Evolutionary conservation across 2,888 invertebrate species (phyloP), one percentile per base, ranked within the genome.

Genomic region (Philereme vetulata): DNA sequence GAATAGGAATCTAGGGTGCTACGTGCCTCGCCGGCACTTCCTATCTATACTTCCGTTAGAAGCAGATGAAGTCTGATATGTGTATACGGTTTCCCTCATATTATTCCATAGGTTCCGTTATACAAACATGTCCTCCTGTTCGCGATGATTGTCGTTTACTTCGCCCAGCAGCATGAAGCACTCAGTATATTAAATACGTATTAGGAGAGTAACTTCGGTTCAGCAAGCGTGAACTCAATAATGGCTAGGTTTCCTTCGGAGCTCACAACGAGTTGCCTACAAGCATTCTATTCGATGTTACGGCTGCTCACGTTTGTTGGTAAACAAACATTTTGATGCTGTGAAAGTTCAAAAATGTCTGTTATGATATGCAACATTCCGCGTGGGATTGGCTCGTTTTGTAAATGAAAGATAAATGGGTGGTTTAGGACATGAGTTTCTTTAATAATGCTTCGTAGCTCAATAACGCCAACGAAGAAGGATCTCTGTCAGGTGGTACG

Each of bases 1-100:
- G 88, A 88, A 89, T 86, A 84, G 83, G 87, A 88, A 89, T 88
- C 85, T 79, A 75, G 78, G 78, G 80, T 77, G 76, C 78, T 78
- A 84, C 82, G 78, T 75, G 75, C 76, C 78, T 60, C 59, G 64
- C 61, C 66, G 53, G 60, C 65, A 51, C 60, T 48, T 61, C 51
- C 60, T 51, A 48, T 59, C 42, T 56, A 34, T 55, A 59, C 64
- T 65, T 67, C 62, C 64, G 62, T 47, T 63, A 11, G 54, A 44
- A 59, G 33, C 33, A 46, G 49, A 61, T 61, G 57, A 50, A 62
- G 56, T 62, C 50, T 56, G 49, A 46, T 60, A 51, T 64, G 43
- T 51, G 49, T 56, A 42, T 59, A 49, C 38, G 55, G 48, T 57
- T 56, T 50, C 51, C 43, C 38, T 50, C 50, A 38, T 46, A 44